These are phyloP conservation scores for Heteromormyrus szaboi DNA, from an alignment of 2,797 vertebrate genomes.

Conservation along the genomic window DNA sequence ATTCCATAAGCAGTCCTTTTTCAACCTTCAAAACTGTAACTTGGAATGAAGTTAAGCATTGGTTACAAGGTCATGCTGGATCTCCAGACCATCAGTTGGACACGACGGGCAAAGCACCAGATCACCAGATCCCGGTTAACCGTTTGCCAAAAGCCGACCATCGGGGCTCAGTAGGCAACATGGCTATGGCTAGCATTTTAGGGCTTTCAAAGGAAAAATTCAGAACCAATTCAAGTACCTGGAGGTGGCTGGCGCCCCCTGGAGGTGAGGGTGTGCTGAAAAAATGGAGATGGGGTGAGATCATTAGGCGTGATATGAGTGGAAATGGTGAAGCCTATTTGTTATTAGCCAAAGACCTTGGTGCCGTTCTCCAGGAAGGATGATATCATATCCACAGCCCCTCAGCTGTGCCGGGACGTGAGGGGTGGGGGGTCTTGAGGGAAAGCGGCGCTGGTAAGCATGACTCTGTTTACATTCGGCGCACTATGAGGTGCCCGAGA, in stretches of 20 bases:
- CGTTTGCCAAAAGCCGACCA: not conserved
- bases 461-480: not conserved
- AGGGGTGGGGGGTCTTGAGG: not conserved
- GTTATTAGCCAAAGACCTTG: not conserved
- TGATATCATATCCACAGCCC: not conserved
- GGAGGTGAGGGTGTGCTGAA: not conserved
- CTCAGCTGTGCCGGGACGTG: not conserved
- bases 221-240: not conserved
- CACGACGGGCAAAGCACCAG: not conserved
- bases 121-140: not conserved
- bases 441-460: not conserved
- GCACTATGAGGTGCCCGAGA: not conserved
- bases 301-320: not conserved
- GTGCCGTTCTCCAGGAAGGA: not conserved
- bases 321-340: not conserved
- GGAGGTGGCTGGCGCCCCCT: not conserved
- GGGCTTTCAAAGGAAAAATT: not conserved
- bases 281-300: not conserved
- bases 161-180: not conserved
- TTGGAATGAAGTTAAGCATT: not conserved
- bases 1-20: not conserved
- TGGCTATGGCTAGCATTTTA: not conserved
- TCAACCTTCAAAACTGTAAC: not conserved
- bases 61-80: not conserved
- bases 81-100: not conserved